These are phyloP conservation scores for Mechanitis messenoides DNA, from an alignment of 2,888 invertebrate species.

Conservation along the genomic window DNA sequence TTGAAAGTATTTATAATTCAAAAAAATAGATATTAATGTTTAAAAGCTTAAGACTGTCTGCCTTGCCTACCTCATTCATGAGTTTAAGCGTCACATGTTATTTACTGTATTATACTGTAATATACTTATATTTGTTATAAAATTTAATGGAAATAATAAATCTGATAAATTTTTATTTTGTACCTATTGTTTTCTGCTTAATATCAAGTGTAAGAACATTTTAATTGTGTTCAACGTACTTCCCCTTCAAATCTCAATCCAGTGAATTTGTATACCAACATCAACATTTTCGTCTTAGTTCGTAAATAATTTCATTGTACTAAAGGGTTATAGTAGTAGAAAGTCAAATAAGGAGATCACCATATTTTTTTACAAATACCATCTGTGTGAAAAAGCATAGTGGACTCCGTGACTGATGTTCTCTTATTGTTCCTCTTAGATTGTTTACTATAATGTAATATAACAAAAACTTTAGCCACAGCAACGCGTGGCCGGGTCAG, in stretches of 20 bases:
- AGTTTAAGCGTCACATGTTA: conserved; percentile 26
- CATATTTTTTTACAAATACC: too few relatives aligned
- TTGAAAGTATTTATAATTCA: conserved; percentile 32
- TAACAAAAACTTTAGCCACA: conserved; percentile 30
- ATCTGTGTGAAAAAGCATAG: too few relatives aligned
- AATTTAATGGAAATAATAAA: conserved; percentile 20
- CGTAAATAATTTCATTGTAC: too few relatives aligned
- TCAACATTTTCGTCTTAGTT: too few relatives aligned
- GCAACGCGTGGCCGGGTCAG: conserved; percentile 27
- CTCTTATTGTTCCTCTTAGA: conserved; percentile 27
- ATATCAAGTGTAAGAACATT: conserved; percentile 29
- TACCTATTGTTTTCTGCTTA: conserved; percentile 27
- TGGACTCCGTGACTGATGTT: conserved; percentile 23
- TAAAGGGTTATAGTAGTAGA: too few relatives aligned
- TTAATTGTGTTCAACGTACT: conserved; percentile 1
- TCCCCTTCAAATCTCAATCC: too few relatives aligned
- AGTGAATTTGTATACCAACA: too few relatives aligned
- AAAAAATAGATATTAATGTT: conserved; percentile 29
- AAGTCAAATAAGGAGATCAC: too few relatives aligned
- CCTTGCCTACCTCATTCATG: conserved; percentile 31
- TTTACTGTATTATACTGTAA: conserved; percentile 11
- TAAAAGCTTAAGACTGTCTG: conserved; percentile 26
- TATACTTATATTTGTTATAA: conserved; percentile 23
- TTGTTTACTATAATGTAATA: conserved; percentile 30
- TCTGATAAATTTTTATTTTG: conserved; percentile 18